These are phyloP conservation scores for Desmophyllum pertusum DNA, from an alignment of 92 coral and sea anemone species.

Conservation along the genomic window DNA sequence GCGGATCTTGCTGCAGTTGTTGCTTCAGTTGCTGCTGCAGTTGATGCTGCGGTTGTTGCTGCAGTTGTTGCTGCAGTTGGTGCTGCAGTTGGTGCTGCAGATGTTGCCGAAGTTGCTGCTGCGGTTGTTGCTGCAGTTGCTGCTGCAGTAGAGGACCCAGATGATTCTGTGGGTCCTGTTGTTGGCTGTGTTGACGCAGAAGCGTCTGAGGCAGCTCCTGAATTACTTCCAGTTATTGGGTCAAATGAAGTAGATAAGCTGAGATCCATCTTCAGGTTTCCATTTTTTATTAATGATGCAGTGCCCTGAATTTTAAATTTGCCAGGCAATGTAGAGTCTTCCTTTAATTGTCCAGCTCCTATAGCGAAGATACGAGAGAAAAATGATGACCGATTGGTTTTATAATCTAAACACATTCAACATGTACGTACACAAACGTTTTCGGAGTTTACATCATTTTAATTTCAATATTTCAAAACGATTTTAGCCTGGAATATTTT, in stretches of 20 bases:
- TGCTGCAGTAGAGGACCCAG: too few species aligned
- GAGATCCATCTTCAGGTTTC: constrained; percentile 8
- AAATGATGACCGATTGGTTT: background rate
- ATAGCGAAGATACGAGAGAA: background rate
- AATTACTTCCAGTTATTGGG: background rate
- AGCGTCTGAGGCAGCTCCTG: background rate
- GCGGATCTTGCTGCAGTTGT: background rate
- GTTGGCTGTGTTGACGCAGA: too few species aligned
- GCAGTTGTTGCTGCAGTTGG: background rate
- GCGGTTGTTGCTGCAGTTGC: too few species aligned
- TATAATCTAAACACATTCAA: too few species aligned
- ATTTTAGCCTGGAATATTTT: too few species aligned
- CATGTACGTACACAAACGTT: too few species aligned
- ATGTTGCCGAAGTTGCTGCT: background rate
- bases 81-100: background rate
- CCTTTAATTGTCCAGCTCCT: background rate
- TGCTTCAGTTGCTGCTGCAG: background rate
- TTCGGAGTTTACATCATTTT: too few species aligned
- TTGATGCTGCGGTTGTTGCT: too few species aligned
- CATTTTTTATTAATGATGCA: constrained; percentile 8
- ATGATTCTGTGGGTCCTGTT: too few species aligned
- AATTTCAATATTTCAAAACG: too few species aligned
- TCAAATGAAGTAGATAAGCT: background rate
- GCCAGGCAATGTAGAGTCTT: background rate
- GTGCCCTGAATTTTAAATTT: constrained; percentile 15